Evolutionary conservation across 2,797 vertebrate genomes (phyloP), one percentile per base, ranked within the genome.

Genomic region (Delichon dasypus): DNA sequence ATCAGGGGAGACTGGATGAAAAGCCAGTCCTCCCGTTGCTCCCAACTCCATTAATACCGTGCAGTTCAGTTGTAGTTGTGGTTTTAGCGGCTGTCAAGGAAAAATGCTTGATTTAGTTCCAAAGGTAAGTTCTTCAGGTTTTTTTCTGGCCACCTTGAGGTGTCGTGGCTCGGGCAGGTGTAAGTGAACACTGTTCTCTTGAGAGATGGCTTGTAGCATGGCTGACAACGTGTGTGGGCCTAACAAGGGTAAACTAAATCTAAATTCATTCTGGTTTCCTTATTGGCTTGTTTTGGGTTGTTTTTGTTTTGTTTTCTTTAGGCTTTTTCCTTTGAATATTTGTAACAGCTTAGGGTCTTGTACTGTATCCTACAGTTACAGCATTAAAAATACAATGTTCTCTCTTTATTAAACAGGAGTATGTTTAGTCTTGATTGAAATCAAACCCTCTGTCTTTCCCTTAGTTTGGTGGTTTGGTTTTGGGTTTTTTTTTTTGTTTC

Each of bases 141-240:
- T 57, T 85, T 90, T 50, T 29, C 8, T 29, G 16, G 44, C 12
- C 23, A 26, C 27, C 34, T 53, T 42, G 50, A 40, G 47, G 11
- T 2, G 2, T 48, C 23, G 3, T 0, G 2, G 32, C 55, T 82
- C 2, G 1, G 51, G 16, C 29, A 53, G 19, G 18, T 72, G 2
- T 50, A 36, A 53, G 18, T 58, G 76, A 80, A 8, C 3, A 0
- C 16, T 17, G 19, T 72, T 82, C 60, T 8, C 40, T 30, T 29
- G 26, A 40, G 45, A 67, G 22, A 22, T 71, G 36, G 1, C 38
- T 26, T 2, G 1, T 10, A n/a, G 47, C 1, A 0, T 25, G 6
- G 7, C 76, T 80, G 55, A 30, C 19, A 29, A 2, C 0, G 0
- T 32, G 13, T 16, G 32, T 54, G 66, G 15, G 54, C 44, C 45